Evolutionary conservation across 2,888 invertebrate genomes (phyloP).

Genomic region (Cyclophora punctaria): DNA sequence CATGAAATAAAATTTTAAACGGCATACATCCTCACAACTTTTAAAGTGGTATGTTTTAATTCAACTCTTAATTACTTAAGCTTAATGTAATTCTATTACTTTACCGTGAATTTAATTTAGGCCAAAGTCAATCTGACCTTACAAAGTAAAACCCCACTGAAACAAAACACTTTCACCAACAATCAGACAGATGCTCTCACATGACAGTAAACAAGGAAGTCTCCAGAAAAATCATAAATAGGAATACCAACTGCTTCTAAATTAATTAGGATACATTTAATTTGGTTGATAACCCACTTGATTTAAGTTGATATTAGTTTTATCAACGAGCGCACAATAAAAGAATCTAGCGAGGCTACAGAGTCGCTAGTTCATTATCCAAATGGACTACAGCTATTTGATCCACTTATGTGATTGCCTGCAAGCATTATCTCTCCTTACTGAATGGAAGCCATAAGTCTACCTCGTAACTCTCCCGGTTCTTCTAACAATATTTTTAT

Average conservation of each 20-base stretch:
- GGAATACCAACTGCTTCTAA: slow-evolving; percentile 1
- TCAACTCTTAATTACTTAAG: too few relatives aligned
- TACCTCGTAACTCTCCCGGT: slow-evolving; percentile 66
- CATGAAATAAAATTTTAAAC: too few relatives aligned
- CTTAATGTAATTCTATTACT: too few relatives aligned
- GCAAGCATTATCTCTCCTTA: slow-evolving; percentile 71
- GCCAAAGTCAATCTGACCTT: too few relatives aligned
- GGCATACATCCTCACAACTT: too few relatives aligned
- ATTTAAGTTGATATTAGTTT: slow-evolving; percentile 39
- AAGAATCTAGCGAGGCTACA: slow-evolving; percentile 47
- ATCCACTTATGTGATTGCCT: slow-evolving; percentile 76
- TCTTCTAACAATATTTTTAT: slow-evolving; percentile 61
- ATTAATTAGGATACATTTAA: slow-evolving; percentile 11
- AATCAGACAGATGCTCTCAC: too few relatives aligned
- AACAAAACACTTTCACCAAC: too few relatives aligned
- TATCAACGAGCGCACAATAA: slow-evolving; percentile 52
- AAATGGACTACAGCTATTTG: slow-evolving; percentile 75
- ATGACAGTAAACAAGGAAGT: too few relatives aligned
- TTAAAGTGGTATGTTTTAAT: too few relatives aligned
- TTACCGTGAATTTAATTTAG: too few relatives aligned
- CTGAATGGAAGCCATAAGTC: slow-evolving; percentile 71
- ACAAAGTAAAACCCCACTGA: too few relatives aligned
- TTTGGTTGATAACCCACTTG: slow-evolving; percentile 19
- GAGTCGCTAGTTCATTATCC: slow-evolving; percentile 71
- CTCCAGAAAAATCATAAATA: too few relatives aligned